These are phyloP conservation scores for Myiotriccus ornatus DNA, from an alignment of 2,797 vertebrate species.

Conservation along the genomic window DNA sequence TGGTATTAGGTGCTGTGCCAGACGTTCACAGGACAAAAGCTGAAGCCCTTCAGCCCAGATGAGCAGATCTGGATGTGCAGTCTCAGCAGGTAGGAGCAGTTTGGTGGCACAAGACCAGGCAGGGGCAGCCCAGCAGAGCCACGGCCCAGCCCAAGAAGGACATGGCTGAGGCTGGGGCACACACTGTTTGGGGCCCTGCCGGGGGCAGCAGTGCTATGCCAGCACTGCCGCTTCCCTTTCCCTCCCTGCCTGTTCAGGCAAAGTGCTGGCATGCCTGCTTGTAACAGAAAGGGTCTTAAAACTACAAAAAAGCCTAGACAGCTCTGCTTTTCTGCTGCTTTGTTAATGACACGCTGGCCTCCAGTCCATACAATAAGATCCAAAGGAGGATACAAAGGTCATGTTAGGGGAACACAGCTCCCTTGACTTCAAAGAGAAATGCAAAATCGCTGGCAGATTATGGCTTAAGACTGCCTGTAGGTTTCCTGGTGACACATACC, in stretches of 20 bases:
- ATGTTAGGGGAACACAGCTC: neutral
- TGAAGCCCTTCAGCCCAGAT: neutral
- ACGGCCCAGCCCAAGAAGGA: rapidly evolving
- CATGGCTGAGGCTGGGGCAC: neutral
- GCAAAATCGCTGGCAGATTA: neutral
- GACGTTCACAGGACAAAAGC: neutral
- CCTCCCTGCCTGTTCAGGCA: neutral
- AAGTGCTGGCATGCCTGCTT: neutral
- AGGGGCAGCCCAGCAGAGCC: neutral
- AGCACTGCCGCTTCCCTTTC: neutral
- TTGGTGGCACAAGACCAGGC: neutral
- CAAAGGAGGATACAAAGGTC: constrained; percentile 47
- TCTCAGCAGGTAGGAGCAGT: neutral
- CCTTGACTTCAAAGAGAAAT: constrained; percentile 25
- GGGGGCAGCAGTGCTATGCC: neutral
- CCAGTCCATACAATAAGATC: constrained; percentile 4
- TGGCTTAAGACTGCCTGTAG: neutral
- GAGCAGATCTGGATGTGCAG: neutral
- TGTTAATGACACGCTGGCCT: constrained; percentile 11
- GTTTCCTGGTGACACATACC: neutral
- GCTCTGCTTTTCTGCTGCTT: constrained; percentile 15
- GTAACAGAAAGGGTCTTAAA: constrained; percentile 1
- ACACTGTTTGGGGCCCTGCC: neutral
- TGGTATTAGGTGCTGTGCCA: neutral
- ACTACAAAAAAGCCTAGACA: neutral